These are phyloP conservation scores for Hyalella azteca DNA, from an alignment of 2,888 invertebrate species.

Conservation along the genomic window DNA sequence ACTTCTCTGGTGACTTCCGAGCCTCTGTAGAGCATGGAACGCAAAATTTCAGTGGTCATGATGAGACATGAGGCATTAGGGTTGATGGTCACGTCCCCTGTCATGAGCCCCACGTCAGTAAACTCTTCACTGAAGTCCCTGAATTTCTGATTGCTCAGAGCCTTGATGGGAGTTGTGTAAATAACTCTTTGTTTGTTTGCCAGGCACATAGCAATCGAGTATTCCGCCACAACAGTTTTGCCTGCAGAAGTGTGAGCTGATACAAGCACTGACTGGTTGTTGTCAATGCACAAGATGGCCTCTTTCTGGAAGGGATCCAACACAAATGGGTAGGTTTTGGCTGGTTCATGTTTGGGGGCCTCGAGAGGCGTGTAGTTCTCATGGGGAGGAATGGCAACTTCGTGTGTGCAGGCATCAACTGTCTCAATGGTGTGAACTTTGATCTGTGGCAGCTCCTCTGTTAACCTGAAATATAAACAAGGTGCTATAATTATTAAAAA, in stretches of 20 bases:
- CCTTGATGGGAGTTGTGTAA: conserved; percentile 99
- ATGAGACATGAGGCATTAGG: conserved; percentile 96
- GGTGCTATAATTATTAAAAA: neutral
- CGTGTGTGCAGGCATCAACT: conserved; percentile 92
- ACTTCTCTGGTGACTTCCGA: conserved; percentile 99
- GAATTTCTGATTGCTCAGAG: conserved; percentile 98
- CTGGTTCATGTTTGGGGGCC: conserved; percentile 73
- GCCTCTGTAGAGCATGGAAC: conserved; percentile 98
- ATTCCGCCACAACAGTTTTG: conserved; percentile 97
- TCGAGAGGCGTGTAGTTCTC: conserved; percentile 75
- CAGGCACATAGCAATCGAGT: conserved; percentile 93
- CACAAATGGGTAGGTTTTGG: conserved; percentile 91
- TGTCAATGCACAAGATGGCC: conserved; percentile 94
- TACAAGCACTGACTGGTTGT: conserved; percentile 96
- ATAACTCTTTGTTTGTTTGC: conserved; percentile 96
- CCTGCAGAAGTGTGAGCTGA: conserved; percentile 99
- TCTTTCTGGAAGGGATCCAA: conserved; percentile 98
- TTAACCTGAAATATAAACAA: conserved; percentile 63
- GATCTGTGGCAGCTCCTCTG: conserved; percentile 77
- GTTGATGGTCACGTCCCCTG: conserved; percentile 99
- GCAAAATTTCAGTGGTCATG: conserved; percentile 99
- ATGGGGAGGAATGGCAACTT: conserved; percentile 91
- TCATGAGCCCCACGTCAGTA: conserved; percentile 95
- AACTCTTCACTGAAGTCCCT: conserved; percentile 97
- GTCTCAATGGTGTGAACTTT: conserved; percentile 88